Evolutionary conservation across 35 echinoderm and acorn worm genomes (phyloP), one percentile per base, ranked within the genome.

Genomic region (Holothuria glaberrima): DNA sequence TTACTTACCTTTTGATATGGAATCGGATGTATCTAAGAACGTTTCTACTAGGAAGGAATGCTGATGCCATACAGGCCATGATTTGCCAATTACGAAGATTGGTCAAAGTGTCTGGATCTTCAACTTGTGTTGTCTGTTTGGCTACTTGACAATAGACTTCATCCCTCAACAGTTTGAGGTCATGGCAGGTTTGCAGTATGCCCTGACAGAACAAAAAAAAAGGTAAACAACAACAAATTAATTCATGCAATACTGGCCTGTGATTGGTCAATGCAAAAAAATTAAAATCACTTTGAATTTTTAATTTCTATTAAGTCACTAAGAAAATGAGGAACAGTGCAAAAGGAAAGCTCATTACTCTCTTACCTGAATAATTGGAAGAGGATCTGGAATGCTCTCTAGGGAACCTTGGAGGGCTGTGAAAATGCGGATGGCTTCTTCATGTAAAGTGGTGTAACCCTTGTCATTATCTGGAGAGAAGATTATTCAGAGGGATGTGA

Each of bases 1-100:
- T n/a, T n/a, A 41, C 86, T 71, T 45, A 95, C 97, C 97, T 93
- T 61, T 94, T 95, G 44, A 99, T 93, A 77, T 99, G 97, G 91
- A 99, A 99, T 34, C 91, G 69, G 6, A 93, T 82, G 35, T 95
- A 95, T 95, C 97, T 80, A 70, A 99, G 97, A 60, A 99, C 93
- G 66, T 92, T 99, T 81, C 96, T 88, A 56, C 88, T 93, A 18
- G 97, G 97, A 57, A 99, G 82, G 91, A 99, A 99, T 82, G 92
- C 94, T 26, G 90, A 80, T 35, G 83, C 60, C 88, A 95, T 94
- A 63, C 97, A 95, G 29, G 91, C 93, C 66, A 99, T 71, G 54
- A 99, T 92, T 66, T 95, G 97, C 97, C 97, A 99, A 88, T 95
- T 95, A 21, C 97, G 90, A 30, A 99, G 93, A 68, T 99, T 99